Conservation (phyloP, 2,113 vertebrate species). For the Bettongia penicillata region DNA sequence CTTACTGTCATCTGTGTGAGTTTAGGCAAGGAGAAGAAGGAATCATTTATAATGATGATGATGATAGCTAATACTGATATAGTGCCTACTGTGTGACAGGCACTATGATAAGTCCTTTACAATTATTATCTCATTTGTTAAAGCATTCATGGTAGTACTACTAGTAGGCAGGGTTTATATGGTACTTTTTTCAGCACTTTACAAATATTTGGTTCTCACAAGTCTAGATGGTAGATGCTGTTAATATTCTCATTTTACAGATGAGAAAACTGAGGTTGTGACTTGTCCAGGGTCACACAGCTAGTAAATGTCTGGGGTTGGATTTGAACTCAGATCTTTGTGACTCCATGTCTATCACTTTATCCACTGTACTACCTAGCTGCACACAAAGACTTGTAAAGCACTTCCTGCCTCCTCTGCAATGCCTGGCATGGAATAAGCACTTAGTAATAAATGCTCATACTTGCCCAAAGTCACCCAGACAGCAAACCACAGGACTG, state of each 20-base stretch:
- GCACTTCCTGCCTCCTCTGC: background rate
- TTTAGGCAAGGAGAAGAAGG: background rate
- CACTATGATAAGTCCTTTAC: background rate
- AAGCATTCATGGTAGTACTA: background rate
- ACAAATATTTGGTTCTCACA: background rate
- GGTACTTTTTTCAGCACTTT: background rate
- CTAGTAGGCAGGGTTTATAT: background rate
- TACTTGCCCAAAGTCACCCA: background rate
- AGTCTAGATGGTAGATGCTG: background rate
- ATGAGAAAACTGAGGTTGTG: background rate
- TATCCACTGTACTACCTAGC: too few relatives aligned
- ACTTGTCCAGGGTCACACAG: background rate
- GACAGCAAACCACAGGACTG: background rate
- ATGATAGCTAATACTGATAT: background rate
- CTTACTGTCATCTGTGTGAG: background rate
- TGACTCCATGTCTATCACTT: too few relatives aligned
- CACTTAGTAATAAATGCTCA: background rate
- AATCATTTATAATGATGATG: background rate
- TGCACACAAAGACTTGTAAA: background rate
- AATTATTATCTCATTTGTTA: background rate
- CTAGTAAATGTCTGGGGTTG: too few relatives aligned
- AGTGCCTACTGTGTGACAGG: background rate
- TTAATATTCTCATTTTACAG: background rate
- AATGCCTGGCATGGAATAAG: background rate
- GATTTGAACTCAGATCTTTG: too few relatives aligned